phyloP scores from a whole-genome alignment of 2,113 vertebrate species.

The Cyprinodon tularosa region DNA sequence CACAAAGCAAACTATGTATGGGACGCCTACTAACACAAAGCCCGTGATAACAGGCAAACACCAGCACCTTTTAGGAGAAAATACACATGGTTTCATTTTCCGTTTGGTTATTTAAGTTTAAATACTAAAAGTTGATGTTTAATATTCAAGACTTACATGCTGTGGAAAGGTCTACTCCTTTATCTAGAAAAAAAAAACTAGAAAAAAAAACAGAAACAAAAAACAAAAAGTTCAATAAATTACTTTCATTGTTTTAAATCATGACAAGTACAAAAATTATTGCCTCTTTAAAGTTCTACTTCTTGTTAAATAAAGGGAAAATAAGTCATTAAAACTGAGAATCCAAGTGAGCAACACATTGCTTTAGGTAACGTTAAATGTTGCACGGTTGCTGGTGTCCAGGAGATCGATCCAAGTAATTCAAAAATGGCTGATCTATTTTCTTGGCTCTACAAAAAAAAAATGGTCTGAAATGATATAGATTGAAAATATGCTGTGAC shows the following conservation, averaged over 20 bases:
- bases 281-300: no score
- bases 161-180: no score
- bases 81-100: background rate
- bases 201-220: background rate
- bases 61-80: constrained; percentile 54
- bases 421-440: no score
- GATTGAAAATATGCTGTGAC: background rate
- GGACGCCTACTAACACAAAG: constrained; percentile 66
- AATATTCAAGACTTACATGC: background rate
- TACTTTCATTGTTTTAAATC: background rate
- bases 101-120: background rate
- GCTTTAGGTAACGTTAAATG: no score
- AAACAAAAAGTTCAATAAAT: background rate
- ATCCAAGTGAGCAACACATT: no score
- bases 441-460: background rate
- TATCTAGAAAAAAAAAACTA: no score
- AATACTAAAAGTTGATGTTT: background rate
- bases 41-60: constrained; percentile 66
- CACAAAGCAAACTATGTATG: constrained; percentile 71
- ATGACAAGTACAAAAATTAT: background rate
- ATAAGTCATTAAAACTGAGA: no score
- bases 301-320: no score
- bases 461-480: background rate
- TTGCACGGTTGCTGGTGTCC: no score
- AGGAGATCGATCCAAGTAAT: background rate